Percentiles rank a stretch among this genome's conserved stretches.
These are phyloP conservation scores for Cantharis rustica DNA, from an alignment of 2,888 invertebrate genomes.

Conservation along the genomic window DNA sequence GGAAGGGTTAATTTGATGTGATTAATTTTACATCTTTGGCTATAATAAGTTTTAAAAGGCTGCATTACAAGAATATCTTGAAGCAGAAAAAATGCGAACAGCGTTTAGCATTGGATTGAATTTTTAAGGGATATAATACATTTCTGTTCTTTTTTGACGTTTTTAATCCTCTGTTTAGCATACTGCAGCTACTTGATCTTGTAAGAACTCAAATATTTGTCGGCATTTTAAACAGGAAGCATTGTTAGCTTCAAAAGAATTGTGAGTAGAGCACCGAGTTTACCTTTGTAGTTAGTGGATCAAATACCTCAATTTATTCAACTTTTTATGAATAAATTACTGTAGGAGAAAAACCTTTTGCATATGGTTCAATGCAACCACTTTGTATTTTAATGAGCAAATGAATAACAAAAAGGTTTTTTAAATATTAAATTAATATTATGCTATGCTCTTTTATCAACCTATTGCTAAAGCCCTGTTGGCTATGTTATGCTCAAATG, in stretches of 20 bases:
- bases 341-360: conserved; percentile 36
- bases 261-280: conserved; percentile 34
- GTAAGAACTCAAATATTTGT: conserved; percentile 49
- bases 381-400: conserved; percentile 25
- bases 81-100: not conserved
- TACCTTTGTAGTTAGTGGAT: conserved; percentile 43
- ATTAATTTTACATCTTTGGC: conserved; percentile 52
- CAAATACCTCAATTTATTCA: conserved; percentile 49
- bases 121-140: conserved; percentile 9
- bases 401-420: conserved; percentile 15
- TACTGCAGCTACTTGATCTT: conserved; percentile 48
- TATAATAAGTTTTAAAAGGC: conserved; percentile 18
- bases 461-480: not conserved
- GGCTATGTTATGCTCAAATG: not conserved
- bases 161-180: conserved; percentile 47
- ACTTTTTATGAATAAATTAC: conserved; percentile 48
- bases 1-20: conserved; percentile 56
- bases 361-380: conserved; percentile 36
- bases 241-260: conserved; percentile 36
- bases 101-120: conserved; percentile 10
- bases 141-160: conserved; percentile 31
- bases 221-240: conserved; percentile 48
- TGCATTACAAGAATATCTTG: conserved; percentile 2
- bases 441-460: not conserved
- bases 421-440: conserved; percentile 1